Evolutionary conservation across 2,797 vertebrate genomes (phyloP), one percentile per base, ranked within the genome.

Genomic region (Muraenolepis orangiensis): DNA sequence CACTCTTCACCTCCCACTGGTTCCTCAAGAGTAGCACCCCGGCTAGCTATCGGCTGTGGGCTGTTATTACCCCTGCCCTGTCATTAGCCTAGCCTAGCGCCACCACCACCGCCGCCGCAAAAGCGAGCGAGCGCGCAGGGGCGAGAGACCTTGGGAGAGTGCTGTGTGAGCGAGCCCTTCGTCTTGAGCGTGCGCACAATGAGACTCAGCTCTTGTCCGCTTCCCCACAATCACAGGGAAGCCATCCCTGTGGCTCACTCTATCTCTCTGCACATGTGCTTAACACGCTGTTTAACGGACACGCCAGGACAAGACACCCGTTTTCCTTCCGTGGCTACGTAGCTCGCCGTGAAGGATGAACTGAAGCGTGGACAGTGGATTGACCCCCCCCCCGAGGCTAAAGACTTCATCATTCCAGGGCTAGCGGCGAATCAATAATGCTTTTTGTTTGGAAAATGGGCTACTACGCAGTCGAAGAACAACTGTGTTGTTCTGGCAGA

Each of bases 61-160:
- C 89, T 89, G 88, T 92, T 91, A 92, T 92, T 92, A 92, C 84
- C 86, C 82, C 82, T 81, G 80, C 88, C 79, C 85, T 86, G 89
- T 92, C 87, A 94, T 93, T 93, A 93, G 86, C 88, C 84, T 73
- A 40, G 38, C 38, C 38, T 75, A 4, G 81, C 82, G 80, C 88
- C 84, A 85, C 85, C 87, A 78, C 82, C 84, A 85, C 85, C 87
- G 79, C 82, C 84, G 3, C 75, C 68, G 85, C 86, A 87, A n/a
- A n/a, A n/a, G n/a, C n/a, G n/a, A 85, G 86, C 51, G 40, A 57
- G 51, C 20, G 23, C 8, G 20, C 20, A 57, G 51, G 51, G 51
- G 51, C 46, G 3, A 3, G 51, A 57, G 51, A 57, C 32, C 32
- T 34, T 8, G 3, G 32, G 32, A 8, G 32, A 34, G 32, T n/a